phyloP scores from a whole-genome alignment of 1,140 invertebrate species.

The Pseudachorutes palmiensis region DNA sequence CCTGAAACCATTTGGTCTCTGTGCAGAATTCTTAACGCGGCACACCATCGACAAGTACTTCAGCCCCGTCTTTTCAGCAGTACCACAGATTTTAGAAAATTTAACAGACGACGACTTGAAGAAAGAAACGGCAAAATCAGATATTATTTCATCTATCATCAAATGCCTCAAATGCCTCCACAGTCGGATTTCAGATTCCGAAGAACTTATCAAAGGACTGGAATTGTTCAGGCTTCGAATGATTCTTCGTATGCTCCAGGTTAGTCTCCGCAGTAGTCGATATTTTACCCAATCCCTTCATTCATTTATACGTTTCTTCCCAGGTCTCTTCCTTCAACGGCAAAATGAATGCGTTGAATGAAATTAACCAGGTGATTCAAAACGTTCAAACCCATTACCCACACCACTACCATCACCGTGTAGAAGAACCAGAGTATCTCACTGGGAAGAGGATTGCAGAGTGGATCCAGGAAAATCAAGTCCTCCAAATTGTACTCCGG shows the following conservation, averaged over 20 bases:
- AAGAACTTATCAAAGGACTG: slow-evolving; percentile 75
- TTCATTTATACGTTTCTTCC: slow-evolving; percentile 27
- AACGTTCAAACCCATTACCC: slow-evolving; percentile 77
- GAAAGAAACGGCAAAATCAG: slow-evolving; percentile 88
- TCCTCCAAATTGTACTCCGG: slow-evolving; percentile 86
- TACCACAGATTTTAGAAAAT: slow-evolving; percentile 82
- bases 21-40: slow-evolving; percentile 81
- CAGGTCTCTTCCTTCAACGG: slow-evolving; percentile 95
- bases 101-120: slow-evolving; percentile 96
- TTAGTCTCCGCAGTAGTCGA: slow-evolving; percentile 3
- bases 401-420: slow-evolving; percentile 50
- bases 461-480: slow-evolving; percentile 95
- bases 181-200: slow-evolving; percentile 61
- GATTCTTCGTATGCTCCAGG: slow-evolving; percentile 60
- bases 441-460: slow-evolving; percentile 87
- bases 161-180: slow-evolving; percentile 81
- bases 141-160: slow-evolving; percentile 82
- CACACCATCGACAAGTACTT: slow-evolving; percentile 86
- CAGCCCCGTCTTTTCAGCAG: slow-evolving; percentile 84
- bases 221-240: slow-evolving; percentile 95
- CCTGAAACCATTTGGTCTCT: slow-evolving; percentile 82
- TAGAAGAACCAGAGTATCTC: slow-evolving; percentile 84
- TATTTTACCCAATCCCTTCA: background rate
- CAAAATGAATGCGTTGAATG: slow-evolving; percentile 98
- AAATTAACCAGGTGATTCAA: slow-evolving; percentile 95